Conservation (phyloP, 2,113 vertebrate genomes). For the Pyxicephalus adspersus region DNA sequence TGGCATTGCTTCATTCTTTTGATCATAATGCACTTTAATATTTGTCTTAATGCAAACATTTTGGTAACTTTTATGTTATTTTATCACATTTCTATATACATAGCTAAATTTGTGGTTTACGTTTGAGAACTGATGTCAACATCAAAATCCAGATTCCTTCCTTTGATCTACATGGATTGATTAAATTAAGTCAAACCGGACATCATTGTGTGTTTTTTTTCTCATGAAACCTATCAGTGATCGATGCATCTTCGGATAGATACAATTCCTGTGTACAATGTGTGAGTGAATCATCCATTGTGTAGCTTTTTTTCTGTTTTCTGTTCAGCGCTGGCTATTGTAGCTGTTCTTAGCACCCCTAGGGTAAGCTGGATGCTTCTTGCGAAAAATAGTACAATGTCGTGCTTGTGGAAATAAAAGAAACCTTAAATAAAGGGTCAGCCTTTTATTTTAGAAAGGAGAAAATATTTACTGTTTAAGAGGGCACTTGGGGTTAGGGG, state of each 20-base stretch:
- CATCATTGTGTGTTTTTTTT: constrained; percentile 25
- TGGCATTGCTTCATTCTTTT: too few species aligned
- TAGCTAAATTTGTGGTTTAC: background rate
- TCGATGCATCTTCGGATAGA: constrained; percentile 44
- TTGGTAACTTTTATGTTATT: too few species aligned
- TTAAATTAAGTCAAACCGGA: background rate
- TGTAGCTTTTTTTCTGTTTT: constrained; percentile 33
- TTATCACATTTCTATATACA: background rate
- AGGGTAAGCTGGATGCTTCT: constrained; percentile 22
- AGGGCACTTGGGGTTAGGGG: constrained; percentile 30
- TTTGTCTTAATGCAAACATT: too few species aligned
- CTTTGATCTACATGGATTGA: background rate
- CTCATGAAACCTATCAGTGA: constrained; percentile 24
- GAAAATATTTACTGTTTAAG: constrained; percentile 46
- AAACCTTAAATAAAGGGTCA: constrained; percentile 27
- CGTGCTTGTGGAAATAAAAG: constrained; percentile 47
- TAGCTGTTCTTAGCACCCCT: constrained; percentile 39
- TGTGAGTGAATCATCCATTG: constrained; percentile 1
- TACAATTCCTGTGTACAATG: constrained; percentile 34
- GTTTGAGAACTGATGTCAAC: too few species aligned
- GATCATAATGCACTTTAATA: too few species aligned
- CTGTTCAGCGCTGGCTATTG: constrained; percentile 21
- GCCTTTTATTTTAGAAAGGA: constrained; percentile 37
- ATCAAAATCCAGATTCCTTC: background rate
- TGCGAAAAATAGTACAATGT: constrained; percentile 41